Base-by-base conservation (phyloP, 2,113 vertebrate genomes). In the Melanocharis versteri region DNA sequence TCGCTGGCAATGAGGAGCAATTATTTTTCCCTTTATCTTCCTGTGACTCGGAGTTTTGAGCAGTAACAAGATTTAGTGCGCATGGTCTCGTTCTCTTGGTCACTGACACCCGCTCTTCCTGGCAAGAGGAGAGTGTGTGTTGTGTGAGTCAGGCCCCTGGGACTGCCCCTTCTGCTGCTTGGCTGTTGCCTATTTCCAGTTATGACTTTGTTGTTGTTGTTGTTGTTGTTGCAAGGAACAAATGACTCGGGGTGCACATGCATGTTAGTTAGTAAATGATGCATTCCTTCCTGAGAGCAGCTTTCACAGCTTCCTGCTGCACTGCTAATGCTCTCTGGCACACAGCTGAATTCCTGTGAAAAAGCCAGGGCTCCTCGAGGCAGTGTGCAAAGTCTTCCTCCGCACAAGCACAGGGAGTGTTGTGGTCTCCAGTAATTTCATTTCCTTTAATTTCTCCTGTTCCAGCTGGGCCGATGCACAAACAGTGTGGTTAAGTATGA, bases 401-500 rank as follows among this genome's bases (percentile, higher is more conserved):
- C 13, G 15, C 73, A 83, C 78, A 57, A 85, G 93, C 85, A 72
- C 92, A 88, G 86, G 75, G 87, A 83, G 87, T 94, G 84, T 73
- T 89, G 84, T 93, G 95, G 95, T 96, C 92, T 95, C 65, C 91
- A 94, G 96, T 96, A 94, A 96, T 94, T 91, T 95, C 90, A 72
- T 97, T 86, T 93, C 86, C 96, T 91, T 96, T 92, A 90, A 91
- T 93, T 89, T 90, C 95, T 96, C 96, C 96, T 47, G 44, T 92
- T 81, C 69, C 97, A 99, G 99, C 96, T 99, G 97, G 99, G 96
- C 97, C 98, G 98, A 66, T 99, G 99, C 96, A 98, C 98, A 79
- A 99, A 98, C 96, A 97, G 94, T 28, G 99, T 99, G 95, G 97
- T 99, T 97, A 99, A 99, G 97, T 98, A 99, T 62, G 99, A 99